Conservation (phyloP, 2,888 invertebrate genomes). For the Hypolimnas misippus region DNA sequence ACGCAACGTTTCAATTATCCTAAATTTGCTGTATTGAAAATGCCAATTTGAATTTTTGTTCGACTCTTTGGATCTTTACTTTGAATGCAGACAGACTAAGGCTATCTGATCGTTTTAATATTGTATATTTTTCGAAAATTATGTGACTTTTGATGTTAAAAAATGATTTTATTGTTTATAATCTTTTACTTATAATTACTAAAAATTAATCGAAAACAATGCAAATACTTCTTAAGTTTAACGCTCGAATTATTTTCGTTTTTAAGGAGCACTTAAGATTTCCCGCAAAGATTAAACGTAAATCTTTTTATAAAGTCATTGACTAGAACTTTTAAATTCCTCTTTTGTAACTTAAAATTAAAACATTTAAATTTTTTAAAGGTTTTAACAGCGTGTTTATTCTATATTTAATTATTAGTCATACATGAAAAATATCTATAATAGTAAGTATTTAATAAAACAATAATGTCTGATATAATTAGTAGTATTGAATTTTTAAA, state of each 20-base stretch:
- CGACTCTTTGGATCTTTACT: neutral
- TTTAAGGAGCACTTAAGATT: slow-evolving; percentile 3
- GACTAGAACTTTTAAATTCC: neutral
- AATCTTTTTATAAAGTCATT: slow-evolving; percentile 6
- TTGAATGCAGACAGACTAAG: neutral
- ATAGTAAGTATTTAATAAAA: too few relatives aligned
- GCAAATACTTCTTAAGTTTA: neutral
- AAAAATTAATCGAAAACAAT: neutral
- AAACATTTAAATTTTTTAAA: too few relatives aligned
- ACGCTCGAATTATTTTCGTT: neutral
- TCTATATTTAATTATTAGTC: too few relatives aligned
- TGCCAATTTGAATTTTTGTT: slow-evolving; percentile 2
- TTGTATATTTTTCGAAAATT: too few relatives aligned
- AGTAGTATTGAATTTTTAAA: too few relatives aligned
- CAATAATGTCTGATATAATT: too few relatives aligned
- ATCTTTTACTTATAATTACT: too few relatives aligned
- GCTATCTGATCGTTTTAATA: neutral
- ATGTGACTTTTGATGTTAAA: too few relatives aligned
- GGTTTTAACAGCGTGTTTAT: too few relatives aligned
- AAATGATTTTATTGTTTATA: too few relatives aligned
- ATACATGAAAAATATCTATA: too few relatives aligned
- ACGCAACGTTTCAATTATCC: slow-evolving; percentile 8
- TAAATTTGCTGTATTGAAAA: slow-evolving; percentile 13
- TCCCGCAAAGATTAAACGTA: neutral
- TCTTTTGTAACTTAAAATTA: too few relatives aligned